Percentiles rank a stretch among this genome's conserved stretches.
Evolutionary conservation across 2,797 vertebrate genomes (phyloP).

Genomic region (Aplochiton taeniatus): DNA sequence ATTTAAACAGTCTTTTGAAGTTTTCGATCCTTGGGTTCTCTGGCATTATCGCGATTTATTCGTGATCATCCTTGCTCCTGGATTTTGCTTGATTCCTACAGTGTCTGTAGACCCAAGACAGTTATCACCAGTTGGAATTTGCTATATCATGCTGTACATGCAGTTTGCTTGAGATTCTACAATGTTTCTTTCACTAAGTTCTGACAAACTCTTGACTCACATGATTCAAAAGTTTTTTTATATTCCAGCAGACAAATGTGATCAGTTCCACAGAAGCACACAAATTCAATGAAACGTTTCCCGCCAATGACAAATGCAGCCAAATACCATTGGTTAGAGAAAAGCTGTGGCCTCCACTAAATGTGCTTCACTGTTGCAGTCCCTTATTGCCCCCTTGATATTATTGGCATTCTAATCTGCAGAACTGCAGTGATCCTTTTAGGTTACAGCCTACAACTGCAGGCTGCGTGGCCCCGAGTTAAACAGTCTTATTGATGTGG

Average conservation of each 20-base stretch:
- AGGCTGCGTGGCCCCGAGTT: slow-evolving; percentile 47
- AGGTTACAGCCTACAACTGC: background rate
- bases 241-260: background rate
- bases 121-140: too few species aligned
- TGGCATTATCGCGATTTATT: too few species aligned
- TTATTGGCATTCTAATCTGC: slow-evolving; percentile 1
- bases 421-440: background rate
- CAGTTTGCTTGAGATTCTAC: too few species aligned
- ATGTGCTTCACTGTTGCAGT: background rate
- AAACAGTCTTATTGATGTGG: slow-evolving; percentile 42
- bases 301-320: background rate
- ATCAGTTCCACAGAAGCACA: background rate
- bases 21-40: too few species aligned
- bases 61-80: too few species aligned
- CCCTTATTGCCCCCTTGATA: background rate
- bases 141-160: too few species aligned
- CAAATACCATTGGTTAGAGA: background rate
- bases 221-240: background rate
- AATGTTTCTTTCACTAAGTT: background rate
- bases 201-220: background rate
- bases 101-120: too few species aligned
- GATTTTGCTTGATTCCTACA: too few species aligned
- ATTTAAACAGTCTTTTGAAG: background rate
- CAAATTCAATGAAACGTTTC: background rate
- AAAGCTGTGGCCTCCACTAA: background rate